phyloP scores from a whole-genome alignment of 2,113 vertebrate species.

The Mus pahari region DNA sequence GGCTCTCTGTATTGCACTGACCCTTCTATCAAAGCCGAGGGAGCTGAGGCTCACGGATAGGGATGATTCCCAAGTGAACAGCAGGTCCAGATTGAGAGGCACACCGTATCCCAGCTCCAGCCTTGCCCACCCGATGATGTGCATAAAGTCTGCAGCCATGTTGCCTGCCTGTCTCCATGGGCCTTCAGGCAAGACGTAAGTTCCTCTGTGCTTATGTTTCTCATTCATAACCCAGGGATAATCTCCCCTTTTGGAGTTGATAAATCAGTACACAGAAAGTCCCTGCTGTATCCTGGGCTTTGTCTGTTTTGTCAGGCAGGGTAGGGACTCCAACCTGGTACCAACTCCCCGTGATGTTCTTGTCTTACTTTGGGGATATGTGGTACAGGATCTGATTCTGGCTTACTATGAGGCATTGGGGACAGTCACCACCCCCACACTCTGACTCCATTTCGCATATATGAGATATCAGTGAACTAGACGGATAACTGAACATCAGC shows the following conservation, averaged over 20 bases:
- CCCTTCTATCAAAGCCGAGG: background rate
- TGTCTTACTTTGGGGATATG: background rate
- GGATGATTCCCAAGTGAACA: background rate
- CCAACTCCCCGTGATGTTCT: background rate
- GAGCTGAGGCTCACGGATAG: background rate
- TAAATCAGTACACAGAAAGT: rapidly evolving
- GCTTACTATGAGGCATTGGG: background rate
- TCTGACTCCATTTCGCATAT: background rate
- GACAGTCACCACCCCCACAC: background rate
- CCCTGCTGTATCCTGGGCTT: rapidly evolving
- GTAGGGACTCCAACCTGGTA: too few species aligned
- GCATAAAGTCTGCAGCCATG: rapidly evolving
- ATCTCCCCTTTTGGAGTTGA: background rate
- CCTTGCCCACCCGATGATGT: rapidly evolving
- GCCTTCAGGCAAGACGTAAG: background rate
- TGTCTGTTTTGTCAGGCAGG: too few species aligned
- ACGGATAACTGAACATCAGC: background rate
- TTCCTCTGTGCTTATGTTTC: background rate
- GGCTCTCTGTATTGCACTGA: background rate
- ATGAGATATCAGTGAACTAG: background rate
- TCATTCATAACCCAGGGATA: background rate
- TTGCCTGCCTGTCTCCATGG: background rate
- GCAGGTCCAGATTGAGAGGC: background rate
- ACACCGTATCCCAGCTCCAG: rapidly evolving
- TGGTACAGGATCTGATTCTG: background rate